Evolutionary conservation across 2,888 invertebrate genomes (phyloP).

Genomic region (Cataglyphis albicans): DNA sequence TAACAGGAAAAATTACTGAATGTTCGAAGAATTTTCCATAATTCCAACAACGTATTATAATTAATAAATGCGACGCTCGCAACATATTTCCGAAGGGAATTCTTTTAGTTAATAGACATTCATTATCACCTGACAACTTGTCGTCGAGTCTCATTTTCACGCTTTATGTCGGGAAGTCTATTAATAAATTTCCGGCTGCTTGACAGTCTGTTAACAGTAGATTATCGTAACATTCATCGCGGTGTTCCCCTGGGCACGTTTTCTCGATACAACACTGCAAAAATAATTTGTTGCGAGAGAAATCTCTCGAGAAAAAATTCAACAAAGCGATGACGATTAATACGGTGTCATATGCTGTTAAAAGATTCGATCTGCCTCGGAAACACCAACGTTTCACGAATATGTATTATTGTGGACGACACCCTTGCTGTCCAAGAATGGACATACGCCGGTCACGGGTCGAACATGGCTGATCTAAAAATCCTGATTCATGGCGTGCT

Average conservation of each 20-base stretch:
- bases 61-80: background rate
- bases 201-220: conserved; percentile 47
- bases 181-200: conserved; percentile 29
- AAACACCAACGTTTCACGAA: conserved; percentile 24
- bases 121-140: conserved; percentile 42
- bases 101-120: conserved; percentile 19
- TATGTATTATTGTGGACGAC: conserved; percentile 48
- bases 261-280: background rate
- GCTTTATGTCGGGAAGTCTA: conserved; percentile 14
- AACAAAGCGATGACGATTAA: conserved; percentile 27
- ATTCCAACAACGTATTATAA: background rate
- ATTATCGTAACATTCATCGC: conserved; percentile 33
- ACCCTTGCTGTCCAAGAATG: conserved; percentile 17
- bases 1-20: background rate
- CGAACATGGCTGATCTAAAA: conserved; percentile 75
- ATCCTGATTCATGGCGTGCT: conserved; percentile 80
- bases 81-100: background rate
- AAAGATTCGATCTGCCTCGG: conserved; percentile 32
- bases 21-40: background rate
- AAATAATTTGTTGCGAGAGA: conserved; percentile 22
- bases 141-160: conserved; percentile 19
- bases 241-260: background rate
- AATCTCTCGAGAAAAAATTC: conserved; percentile 9
- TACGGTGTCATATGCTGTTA: conserved; percentile 36
- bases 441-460: conserved; percentile 4